phyloP scores from a whole-genome alignment of 1,140 invertebrate genomes.

The Melanaphis sacchari region DNA sequence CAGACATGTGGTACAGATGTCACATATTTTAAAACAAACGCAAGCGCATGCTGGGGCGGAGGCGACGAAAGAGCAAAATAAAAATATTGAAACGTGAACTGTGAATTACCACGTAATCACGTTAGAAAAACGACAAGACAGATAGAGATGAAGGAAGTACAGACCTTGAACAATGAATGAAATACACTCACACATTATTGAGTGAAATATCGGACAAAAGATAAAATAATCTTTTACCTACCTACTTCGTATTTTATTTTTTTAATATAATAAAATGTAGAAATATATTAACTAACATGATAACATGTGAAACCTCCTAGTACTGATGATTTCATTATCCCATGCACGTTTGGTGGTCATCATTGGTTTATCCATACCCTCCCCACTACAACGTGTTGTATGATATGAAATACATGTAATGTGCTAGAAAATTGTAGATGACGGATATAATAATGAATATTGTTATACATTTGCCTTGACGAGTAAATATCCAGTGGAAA shows the following conservation, averaged over 20 bases:
- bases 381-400: background rate
- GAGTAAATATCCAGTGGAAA: background rate
- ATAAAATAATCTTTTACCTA: background rate
- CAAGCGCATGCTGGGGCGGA: background rate
- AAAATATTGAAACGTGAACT: background rate
- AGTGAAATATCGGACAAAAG: constrained; percentile 37
- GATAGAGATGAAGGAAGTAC: background rate
- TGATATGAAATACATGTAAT: background rate
- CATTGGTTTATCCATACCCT: background rate
- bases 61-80: background rate
- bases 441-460: background rate
- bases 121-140: background rate
- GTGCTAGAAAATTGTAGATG: background rate
- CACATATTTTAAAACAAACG: background rate
- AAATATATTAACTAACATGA: background rate
- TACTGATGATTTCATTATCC: constrained; percentile 18
- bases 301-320: background rate
- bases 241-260: background rate
- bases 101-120: too few relatives aligned
- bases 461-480: background rate
- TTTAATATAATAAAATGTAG: background rate
- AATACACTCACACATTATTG: background rate
- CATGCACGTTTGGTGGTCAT: constrained; percentile 22
- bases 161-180: background rate
- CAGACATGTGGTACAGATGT: background rate